Conservation (phyloP, 2,797 vertebrate genomes). For the Adelosebastes latens region DNA sequence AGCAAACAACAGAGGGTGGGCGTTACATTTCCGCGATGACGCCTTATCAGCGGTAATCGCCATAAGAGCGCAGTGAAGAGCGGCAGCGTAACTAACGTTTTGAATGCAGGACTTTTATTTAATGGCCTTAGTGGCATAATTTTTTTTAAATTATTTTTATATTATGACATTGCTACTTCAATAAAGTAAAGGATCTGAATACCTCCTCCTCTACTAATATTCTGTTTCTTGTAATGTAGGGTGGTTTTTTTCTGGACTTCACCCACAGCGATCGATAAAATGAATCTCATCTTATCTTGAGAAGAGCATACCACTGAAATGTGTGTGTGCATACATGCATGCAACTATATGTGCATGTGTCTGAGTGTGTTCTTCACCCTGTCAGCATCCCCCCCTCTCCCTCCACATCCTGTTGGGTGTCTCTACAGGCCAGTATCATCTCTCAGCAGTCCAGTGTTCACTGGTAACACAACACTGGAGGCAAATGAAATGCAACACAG, state of each 20-base stretch:
- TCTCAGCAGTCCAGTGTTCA: constrained; percentile 46
- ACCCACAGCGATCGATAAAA: constrained; percentile 12
- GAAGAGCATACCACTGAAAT: background rate
- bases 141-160: background rate
- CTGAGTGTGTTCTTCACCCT: constrained; percentile 1
- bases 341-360: background rate
- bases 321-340: background rate
- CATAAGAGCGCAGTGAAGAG: too few species aligned
- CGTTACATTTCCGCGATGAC: too few species aligned
- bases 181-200: background rate
- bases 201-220: background rate
- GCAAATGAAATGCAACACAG: constrained; percentile 62
- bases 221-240: background rate
- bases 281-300: background rate
- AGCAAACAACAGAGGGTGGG: too few species aligned
- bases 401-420: constrained; percentile 60
- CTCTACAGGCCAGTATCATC: constrained; percentile 54
- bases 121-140: background rate
- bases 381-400: constrained; percentile 33
- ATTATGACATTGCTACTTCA: background rate
- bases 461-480: constrained; percentile 70
- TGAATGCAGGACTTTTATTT: background rate
- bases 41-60: too few species aligned
- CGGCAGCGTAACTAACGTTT: background rate
- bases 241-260: background rate